Evolutionary conservation across 1,140 invertebrate genomes (phyloP), one percentile per base, ranked within the genome.

Genomic region (Neotoxoptera formosana): DNA sequence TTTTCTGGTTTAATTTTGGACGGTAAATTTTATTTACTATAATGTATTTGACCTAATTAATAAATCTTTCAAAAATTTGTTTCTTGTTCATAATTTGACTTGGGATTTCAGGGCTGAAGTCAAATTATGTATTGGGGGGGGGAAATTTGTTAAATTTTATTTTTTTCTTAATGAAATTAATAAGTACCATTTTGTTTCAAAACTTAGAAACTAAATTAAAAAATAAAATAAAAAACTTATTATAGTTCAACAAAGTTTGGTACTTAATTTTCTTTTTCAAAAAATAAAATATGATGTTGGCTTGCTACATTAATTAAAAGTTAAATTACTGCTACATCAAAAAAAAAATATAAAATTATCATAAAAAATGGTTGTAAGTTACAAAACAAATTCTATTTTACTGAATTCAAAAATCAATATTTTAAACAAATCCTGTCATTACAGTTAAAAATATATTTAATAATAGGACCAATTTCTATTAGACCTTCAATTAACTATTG

Each of bases 31-130:
- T 21, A 91, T 36, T 84, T 84, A 34, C 21, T 92, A 30, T 86
- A 86, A 34, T 93, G 8, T 53, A 76, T 56, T 53, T 84, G 76
- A 86, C 48, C 23, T 53, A 48, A 86, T 56, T 21, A 84, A 51
- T 51, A 84, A 36, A 76, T 76, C 60, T 53, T 86, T 67, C 53
- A 56, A 93, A 83, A 93, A 53, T 83, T 47, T 34, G n/a, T 34
- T 81, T 51, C n/a, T 51, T 56, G 0, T 30, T n/a, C 81, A 93
- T 93, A 45, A 93, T 93, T 93, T 93, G 91, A 93, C 34, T 93
- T 84, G 91, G 91, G 91, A 93, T 53, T 53, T 93, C 36, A 93
- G 91, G 91, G 91, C 91, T 93, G 91, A 93, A 93, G 91, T 93
- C 91, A 93, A 86, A 93, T 93, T 86, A 93, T 93, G 89, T 53